Base-by-base conservation (phyloP, 2,113 vertebrate species). In the Probosciger aterrimus region DNA sequence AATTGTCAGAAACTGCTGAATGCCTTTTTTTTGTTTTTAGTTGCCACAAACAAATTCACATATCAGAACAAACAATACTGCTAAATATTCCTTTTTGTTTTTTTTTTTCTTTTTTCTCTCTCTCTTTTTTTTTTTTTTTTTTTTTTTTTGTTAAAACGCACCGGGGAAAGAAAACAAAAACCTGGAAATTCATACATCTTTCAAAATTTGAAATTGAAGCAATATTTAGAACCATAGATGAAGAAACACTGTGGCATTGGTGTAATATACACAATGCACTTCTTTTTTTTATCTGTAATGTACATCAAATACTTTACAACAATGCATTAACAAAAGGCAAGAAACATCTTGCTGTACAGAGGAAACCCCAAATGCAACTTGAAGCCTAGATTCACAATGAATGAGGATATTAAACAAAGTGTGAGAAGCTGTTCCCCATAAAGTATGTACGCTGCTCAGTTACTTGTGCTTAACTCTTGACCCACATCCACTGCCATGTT, bases 251-350 rank as follows among this genome's bases (percentile, higher is more conserved):
- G 98, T 97, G 96, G 98, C 98, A 98, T 98, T 98, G 97, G 98
- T 99, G 98, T 99, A 98, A 99, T 99, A 99, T 99, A 99, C 99
- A 99, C 99, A 99, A 98, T 98, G 98, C 98, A 97, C 97, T 98
- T 98, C 97, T 69, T 94, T 94, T 95, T 97, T 98, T 98, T 97
- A 97, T 98, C 98, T 98, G 98, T 98, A 99, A 99, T 99, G 98
- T 99, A 99, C 98, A 99, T 98, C 98, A 98, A 99, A 99, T 99
- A 99, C 99, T 99, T 99, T 99, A 99, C 99, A 99, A 99, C 98
- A 98, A 98, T 98, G 98, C 99, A 99, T 98, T 98, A 99, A 99
- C 99, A 99, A 99, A 99, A 98, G 98, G 99, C 99, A 98, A 98
- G 98, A 98, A 98, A 98, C 97, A 81, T 98, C 98, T 98, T 98